These are phyloP conservation scores for Diabrotica balteata DNA, from an alignment of 2,888 invertebrate species.

Conservation along the genomic window DNA sequence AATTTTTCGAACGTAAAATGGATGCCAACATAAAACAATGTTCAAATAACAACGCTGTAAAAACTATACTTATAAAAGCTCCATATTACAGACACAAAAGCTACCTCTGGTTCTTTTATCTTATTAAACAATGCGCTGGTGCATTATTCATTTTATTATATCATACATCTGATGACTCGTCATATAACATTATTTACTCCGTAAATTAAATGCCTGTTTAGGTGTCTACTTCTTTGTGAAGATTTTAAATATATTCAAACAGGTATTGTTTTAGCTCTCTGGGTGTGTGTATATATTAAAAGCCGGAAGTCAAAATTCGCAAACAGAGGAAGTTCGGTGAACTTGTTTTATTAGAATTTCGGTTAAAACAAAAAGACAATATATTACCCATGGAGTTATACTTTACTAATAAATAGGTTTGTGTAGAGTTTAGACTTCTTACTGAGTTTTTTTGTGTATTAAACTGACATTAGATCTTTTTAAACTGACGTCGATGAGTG, in stretches of 20 bases:
- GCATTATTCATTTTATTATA: background rate
- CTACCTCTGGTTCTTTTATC: too few relatives aligned
- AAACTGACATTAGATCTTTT: too few relatives aligned
- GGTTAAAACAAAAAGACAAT: conserved; percentile 11
- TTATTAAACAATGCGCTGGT: too few relatives aligned
- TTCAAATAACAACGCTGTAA: too few relatives aligned
- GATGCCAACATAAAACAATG: too few relatives aligned
- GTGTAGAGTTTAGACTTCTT: too few relatives aligned
- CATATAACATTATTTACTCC: background rate
- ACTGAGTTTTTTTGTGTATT: too few relatives aligned
- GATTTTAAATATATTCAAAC: conserved; percentile 4
- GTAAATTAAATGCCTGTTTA: conserved; percentile 3
- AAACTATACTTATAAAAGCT: too few relatives aligned
- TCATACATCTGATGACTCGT: conserved; percentile 3
- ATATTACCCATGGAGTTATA: conserved; percentile 5
- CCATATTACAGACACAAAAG: too few relatives aligned
- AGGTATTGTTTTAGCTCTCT: conserved; percentile 14
- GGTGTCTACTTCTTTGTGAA: conserved; percentile 3
- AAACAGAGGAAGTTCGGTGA: conserved; percentile 35
- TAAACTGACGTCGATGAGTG: too few relatives aligned
- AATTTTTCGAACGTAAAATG: too few relatives aligned
- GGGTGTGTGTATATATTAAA: conserved; percentile 29
- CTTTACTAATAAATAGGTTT: background rate
- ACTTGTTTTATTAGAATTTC: conserved; percentile 9
- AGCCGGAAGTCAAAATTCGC: conserved; percentile 41